Base-by-base conservation (phyloP, 2,888 invertebrate genomes). In the Steinernema carpocapsae region DNA sequence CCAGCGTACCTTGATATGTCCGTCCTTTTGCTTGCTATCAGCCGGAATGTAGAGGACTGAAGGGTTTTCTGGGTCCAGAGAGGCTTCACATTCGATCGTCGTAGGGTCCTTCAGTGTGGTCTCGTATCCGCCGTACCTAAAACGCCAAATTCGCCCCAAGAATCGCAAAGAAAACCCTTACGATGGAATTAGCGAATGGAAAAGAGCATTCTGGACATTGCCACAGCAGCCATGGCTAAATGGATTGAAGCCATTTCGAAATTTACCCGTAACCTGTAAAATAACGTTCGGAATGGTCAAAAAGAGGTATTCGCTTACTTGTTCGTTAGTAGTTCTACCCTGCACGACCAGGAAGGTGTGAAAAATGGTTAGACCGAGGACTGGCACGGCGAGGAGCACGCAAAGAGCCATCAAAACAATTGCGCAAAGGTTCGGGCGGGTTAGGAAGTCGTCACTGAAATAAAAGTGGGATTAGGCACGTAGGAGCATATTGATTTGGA, bases 311-410 rank as follows among this genome's bases (percentile, higher is more conserved):
- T 2, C 1, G 22, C 59, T 0, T 29, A 90, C 90, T 91, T 99
- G 99, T 90, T 99, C 99, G 90, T 99, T 99, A 80, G 99, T 99
- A 75, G 99, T 99, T 81, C 97, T 91, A 48, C 97, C 99, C 78
- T 97, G 91, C 37, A 95, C 93, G 73, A 99, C 96, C 82, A 99
- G 91, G 86, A 97, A 93, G 91, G 97, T 93, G 89, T 99, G 99
- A 90, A 99, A 99, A 78, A 94, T 94, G 77, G 97, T 97, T 88
- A 99, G 91, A 82, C 97, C 99, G 89, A 95, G 93, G 85, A 99
- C 95, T 78, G 99, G 99, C 88, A 99, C 94, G 87, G 95, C 93
- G 85, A 99, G 91, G 80, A 99, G 89, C 43, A 93, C 92, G 88
- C 96, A 94, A 85, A 97, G 91, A 82, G 93, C 93, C 93, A 97